Evolutionary conservation across 2,113 vertebrate species (phyloP).

Genomic region (Terrapene triunguis): DNA sequence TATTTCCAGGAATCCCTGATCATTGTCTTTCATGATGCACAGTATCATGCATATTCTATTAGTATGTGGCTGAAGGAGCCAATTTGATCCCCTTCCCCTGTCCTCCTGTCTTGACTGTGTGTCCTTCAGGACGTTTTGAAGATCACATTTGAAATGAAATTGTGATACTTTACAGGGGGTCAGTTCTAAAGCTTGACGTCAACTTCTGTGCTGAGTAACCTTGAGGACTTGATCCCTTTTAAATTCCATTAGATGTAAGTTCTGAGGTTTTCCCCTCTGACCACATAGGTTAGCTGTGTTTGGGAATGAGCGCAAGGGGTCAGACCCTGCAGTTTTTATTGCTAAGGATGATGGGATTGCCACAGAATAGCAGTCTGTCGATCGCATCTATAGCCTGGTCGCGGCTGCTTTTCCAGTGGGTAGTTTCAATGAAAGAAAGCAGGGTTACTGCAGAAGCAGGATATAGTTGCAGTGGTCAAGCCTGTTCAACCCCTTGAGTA

Average conservation of each 20-base stretch:
- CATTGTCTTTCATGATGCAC: background rate
- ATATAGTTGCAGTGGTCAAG: background rate
- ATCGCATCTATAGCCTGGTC: background rate
- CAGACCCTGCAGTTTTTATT: fast-evolving
- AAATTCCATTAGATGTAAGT: background rate
- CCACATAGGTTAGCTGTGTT: background rate
- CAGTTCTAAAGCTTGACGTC: background rate
- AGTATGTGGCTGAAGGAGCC: background rate
- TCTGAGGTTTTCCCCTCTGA: background rate
- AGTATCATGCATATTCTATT: background rate
- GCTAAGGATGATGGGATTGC: background rate
- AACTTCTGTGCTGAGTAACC: background rate
- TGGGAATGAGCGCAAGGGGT: background rate
- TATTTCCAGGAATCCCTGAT: background rate
- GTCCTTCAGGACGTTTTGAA: background rate
- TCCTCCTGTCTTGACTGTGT: background rate
- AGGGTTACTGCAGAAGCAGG: background rate
- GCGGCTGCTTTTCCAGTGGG: background rate
- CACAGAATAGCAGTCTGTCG: background rate
- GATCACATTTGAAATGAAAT: background rate
- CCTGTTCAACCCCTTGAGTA: background rate
- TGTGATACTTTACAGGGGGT: background rate
- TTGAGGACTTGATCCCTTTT: background rate
- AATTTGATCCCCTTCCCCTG: background rate
- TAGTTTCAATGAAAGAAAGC: background rate